These are phyloP conservation scores for Octopus sinensis DNA, from an alignment of 1,140 invertebrate species.

Conservation along the genomic window DNA sequence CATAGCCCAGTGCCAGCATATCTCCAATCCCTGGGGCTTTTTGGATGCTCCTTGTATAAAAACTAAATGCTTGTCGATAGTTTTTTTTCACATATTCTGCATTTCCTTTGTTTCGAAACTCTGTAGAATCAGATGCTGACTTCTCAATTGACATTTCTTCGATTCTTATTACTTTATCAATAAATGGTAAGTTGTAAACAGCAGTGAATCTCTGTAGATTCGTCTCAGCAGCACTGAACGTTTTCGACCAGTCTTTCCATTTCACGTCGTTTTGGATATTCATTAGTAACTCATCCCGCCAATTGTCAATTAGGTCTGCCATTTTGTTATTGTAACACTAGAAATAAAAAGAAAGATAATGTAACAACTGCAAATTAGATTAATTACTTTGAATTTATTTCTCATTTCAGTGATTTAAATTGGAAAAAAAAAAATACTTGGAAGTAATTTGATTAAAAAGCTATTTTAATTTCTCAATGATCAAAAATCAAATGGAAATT, in stretches of 20 bases:
- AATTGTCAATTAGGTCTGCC: not conserved
- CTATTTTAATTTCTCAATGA: no score
- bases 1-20: constrained; percentile 73
- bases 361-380: no score
- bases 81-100: constrained; percentile 73
- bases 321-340: not conserved
- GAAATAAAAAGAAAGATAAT: no score
- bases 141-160: constrained; percentile 58
- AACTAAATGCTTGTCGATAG: constrained; percentile 70
- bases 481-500: no score
- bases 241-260: constrained; percentile 14
- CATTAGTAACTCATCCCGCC: not conserved
- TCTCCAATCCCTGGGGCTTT: constrained; percentile 43
- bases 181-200: constrained; percentile 37
- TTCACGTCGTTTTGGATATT: not conserved
- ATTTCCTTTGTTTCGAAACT: constrained; percentile 75
- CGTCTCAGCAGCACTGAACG: constrained; percentile 33
- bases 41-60: constrained; percentile 68
- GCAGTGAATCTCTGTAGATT: constrained; percentile 46
- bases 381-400: no score
- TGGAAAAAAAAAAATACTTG: no score
- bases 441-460: no score
- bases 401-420: no score
- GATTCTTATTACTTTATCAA: constrained; percentile 40
- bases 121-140: constrained; percentile 64